Evolutionary conservation across 1,140 invertebrate species (phyloP), one percentile per base, ranked within the genome.

Genomic region (Rhopalosiphum maidis): DNA sequence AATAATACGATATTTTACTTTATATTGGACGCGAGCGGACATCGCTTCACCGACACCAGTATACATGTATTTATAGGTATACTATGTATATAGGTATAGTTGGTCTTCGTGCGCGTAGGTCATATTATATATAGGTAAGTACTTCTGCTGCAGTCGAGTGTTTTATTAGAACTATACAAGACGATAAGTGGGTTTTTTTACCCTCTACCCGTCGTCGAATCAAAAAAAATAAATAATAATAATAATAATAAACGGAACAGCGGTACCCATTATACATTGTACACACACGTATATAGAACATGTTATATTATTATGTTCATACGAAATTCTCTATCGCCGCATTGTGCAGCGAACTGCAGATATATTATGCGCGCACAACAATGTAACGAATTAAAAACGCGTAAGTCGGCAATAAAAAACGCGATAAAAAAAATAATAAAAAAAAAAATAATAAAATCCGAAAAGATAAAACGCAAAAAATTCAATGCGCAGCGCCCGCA

Each of bases 361-460:
- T 41, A 25, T 51, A 51, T 51, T 51, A 21, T 43, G 46, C 21
- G n/a, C 60, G 25, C 46, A 46, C 46, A 89, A 89, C 87, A 89
- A 89, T 89, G 87, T 89, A 89, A 11, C 88, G 88, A 89, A 89
- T 89, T 89, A 89, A 89, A 89, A 89, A 55, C 35, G 51, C 11
- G 51, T 41, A 89, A 89, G 54, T 25, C 48, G n/a, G 9, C 8
- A 21, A 54, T 55, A 55, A 37, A 55, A 89, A 89, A 55, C n/a
- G 30, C 60, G 30, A 77, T 77, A 35, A 77, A 77, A 77, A 51
- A 46, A 46, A 46, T 46, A 46, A 51, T 18, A 15, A 48, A 48
- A 46, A 4, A 46, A 46, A 46, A 60, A 68, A 68, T 68, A n/a
- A n/a, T n/a, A 35, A 77, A 51, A 51, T 18, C 15, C n/a, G 30